A percentile compares a stretch with the other conserved stretches of the same genome.
Conservation (phyloP, 2,113 vertebrate species). For the Siniperca chuatsi region DNA sequence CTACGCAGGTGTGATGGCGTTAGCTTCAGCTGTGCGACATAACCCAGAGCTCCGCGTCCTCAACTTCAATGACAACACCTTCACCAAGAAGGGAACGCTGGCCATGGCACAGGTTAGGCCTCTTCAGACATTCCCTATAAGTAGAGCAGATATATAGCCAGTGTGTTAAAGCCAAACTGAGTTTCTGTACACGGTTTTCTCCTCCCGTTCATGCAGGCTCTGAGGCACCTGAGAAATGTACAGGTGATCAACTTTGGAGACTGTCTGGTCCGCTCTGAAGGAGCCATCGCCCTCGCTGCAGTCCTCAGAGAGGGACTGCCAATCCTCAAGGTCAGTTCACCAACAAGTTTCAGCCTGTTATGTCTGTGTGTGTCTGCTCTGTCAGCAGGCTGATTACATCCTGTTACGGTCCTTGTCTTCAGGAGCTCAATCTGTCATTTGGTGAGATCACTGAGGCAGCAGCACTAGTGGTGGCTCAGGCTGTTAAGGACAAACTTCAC, state of each 20-base stretch:
- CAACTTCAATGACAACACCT: conserved; percentile 98
- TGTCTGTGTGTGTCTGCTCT: not conserved
- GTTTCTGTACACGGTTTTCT: not conserved
- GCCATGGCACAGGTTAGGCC: conserved; percentile 92
- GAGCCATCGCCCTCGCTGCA: conserved; percentile 91
- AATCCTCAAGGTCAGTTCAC: conserved; percentile 87
- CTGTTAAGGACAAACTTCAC: conserved; percentile 86
- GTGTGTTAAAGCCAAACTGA: not conserved
- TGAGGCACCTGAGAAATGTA: conserved; percentile 90
- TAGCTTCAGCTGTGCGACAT: conserved; percentile 90
- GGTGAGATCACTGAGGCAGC: conserved; percentile 94
- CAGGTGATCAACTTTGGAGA: conserved; percentile 97
- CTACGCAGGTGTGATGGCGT: conserved; percentile 89
- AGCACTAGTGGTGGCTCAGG: conserved; percentile 89
- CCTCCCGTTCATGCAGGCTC: conserved; percentile 81
- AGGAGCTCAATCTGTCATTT: conserved; percentile 97
- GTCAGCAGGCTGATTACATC: not conserved
- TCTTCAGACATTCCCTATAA: not conserved
- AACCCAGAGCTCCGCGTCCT: conserved; percentile 91
- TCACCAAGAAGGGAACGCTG: conserved; percentile 93
- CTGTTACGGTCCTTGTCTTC: not conserved
- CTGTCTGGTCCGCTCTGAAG: conserved; percentile 95
- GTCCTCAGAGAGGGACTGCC: conserved; percentile 91
- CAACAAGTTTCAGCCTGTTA: accelerated
- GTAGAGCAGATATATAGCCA: accelerated